A percentile compares a stretch with the other conserved stretches of the same genome.
Conservation (phyloP, 1,140 invertebrate genomes). For the Heliconius congener region DNA sequence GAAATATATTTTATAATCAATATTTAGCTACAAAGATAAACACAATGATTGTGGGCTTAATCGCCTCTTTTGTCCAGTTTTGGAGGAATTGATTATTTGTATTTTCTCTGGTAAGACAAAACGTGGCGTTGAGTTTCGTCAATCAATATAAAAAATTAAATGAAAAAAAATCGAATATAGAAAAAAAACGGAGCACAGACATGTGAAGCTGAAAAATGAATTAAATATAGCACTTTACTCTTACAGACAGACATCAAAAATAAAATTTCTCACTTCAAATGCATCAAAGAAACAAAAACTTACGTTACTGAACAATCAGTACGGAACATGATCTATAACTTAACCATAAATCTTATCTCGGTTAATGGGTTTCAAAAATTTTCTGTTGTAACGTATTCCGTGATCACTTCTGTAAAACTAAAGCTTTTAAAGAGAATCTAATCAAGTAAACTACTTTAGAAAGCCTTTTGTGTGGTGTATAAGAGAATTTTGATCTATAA, state of each 20-base stretch:
- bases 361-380: conserved; percentile 22
- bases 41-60: too few relatives aligned
- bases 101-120: too few relatives aligned
- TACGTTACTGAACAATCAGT: conserved; percentile 5
- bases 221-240: background rate
- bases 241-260: background rate
- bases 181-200: too few relatives aligned
- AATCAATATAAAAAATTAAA: too few relatives aligned
- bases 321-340: conserved; percentile 6
- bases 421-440: conserved; percentile 11
- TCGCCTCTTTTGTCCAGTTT: too few relatives aligned
- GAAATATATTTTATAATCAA: too few relatives aligned
- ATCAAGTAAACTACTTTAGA: background rate
- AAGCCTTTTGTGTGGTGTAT: background rate
- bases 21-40: too few relatives aligned
- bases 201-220: too few relatives aligned
- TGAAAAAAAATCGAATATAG: too few relatives aligned
- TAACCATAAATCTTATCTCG: background rate
- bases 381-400: conserved; percentile 18
- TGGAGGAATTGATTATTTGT: too few relatives aligned
- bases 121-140: too few relatives aligned
- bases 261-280: conserved; percentile 1
- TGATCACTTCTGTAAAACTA: conserved; percentile 24
- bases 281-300: background rate
- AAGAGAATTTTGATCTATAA: background rate